Evolutionary conservation across 2,797 vertebrate species (phyloP).

Genomic region (Phalloptychus januarius): DNA sequence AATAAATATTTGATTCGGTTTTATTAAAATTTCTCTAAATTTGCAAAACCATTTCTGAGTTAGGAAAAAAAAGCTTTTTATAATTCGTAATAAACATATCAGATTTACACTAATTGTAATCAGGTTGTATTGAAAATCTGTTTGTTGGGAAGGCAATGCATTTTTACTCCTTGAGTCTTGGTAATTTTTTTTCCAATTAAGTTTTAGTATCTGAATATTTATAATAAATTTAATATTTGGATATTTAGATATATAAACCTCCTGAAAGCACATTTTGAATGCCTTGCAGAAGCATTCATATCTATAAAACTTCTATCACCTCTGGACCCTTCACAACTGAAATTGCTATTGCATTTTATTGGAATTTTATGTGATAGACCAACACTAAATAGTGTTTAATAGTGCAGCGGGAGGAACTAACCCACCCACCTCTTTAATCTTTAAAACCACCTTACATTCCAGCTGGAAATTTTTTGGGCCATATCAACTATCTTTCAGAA

Average conservation of each 20-base stretch:
- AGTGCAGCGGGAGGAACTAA: not conserved
- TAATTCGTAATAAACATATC: not conserved
- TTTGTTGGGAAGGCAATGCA: not conserved
- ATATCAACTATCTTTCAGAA: too few species aligned
- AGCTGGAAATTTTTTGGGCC: too few species aligned
- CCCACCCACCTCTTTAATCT: too few species aligned
- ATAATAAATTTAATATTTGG: not conserved
- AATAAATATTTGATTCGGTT: not conserved
- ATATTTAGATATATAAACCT: slow-evolving; percentile 15
- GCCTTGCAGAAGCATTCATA: not conserved
- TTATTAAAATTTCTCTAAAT: not conserved
- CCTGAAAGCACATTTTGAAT: not conserved
- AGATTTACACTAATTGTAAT: not conserved
- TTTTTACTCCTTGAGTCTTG: not conserved
- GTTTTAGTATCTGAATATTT: not conserved
- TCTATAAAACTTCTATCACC: not conserved
- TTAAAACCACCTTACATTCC: too few species aligned
- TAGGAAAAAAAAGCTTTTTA: not conserved
- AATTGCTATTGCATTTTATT: not conserved
- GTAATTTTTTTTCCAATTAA: not conserved
- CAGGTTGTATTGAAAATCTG: not conserved
- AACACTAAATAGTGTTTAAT: not conserved
- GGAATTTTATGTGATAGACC: not conserved
- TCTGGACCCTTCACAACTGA: not conserved
- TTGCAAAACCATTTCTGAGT: not conserved